Conservation (phyloP, 2,888 invertebrate genomes). For the Drosophila formosana region DNA sequence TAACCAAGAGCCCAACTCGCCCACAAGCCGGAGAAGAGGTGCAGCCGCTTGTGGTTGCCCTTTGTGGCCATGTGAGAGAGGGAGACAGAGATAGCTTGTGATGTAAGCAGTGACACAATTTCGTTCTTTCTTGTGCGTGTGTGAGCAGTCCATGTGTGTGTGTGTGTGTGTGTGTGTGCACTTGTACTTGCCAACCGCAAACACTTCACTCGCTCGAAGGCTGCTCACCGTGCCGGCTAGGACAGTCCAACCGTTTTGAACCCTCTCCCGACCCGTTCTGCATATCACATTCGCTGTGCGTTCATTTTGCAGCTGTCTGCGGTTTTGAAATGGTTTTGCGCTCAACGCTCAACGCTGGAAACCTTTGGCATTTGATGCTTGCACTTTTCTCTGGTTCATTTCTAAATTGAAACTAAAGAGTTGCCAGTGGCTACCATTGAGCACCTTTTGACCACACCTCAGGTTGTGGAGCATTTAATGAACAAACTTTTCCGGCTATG, state of each 20-base stretch:
- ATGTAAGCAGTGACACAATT: conserved; percentile 71
- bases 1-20: conserved; percentile 75
- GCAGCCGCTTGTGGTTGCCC: conserved; percentile 49
- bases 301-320: conserved; percentile 58
- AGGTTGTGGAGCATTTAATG: conserved; percentile 40
- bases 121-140: conserved; percentile 48
- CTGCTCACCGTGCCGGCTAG: conserved; percentile 46
- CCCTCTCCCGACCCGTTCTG: too few species aligned
- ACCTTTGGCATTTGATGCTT: conserved; percentile 31
- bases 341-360: not conserved
- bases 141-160: conserved; percentile 21
- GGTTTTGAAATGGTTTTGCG: conserved; percentile 54
- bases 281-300: conserved; percentile 16
- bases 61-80: conserved; percentile 21
- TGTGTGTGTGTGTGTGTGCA: conserved; percentile 49
- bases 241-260: conserved; percentile 16
- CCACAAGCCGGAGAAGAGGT: conserved; percentile 11
- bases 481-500: conserved; percentile 44
- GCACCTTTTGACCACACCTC: conserved; percentile 34
- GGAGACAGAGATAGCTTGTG: conserved; percentile 41
- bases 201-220: conserved; percentile 77
- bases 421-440: conserved; percentile 47
- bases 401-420: conserved; percentile 64
- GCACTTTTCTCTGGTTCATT: conserved; percentile 48
- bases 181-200: conserved; percentile 80